Evolutionary conservation across 2,888 invertebrate genomes (phyloP).

Genomic region (Marasmarcha lunaedactyla): DNA sequence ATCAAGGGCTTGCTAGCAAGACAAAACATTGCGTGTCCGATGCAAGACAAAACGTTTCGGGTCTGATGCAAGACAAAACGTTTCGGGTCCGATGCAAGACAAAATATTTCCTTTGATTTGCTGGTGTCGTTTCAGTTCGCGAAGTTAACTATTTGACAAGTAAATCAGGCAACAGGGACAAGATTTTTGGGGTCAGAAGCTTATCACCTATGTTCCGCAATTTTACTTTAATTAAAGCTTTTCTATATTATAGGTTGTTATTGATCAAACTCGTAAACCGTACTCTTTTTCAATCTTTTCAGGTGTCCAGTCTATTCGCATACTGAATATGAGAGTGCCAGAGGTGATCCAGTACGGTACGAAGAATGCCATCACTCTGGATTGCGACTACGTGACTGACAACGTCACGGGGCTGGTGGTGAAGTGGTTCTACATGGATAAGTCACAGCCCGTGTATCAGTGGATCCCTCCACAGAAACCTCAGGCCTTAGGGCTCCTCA

Average conservation of each 20-base stretch:
- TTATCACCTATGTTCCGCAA: too few relatives aligned
- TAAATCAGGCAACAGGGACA: too few relatives aligned
- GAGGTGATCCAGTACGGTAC: conserved; percentile 71
- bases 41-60: too few relatives aligned
- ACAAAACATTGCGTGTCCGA: too few relatives aligned
- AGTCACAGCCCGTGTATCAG: conserved; percentile 78
- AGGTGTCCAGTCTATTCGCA: conserved; percentile 71
- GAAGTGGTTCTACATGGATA: conserved; percentile 80
- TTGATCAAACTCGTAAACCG: too few relatives aligned
- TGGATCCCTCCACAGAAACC: conserved; percentile 81
- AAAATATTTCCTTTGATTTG: too few relatives aligned
- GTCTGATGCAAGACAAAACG: too few relatives aligned
- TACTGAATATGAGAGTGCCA: conserved; percentile 72
- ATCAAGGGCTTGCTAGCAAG: too few relatives aligned
- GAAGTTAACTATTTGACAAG: too few relatives aligned
- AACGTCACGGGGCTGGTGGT: conserved; percentile 78
- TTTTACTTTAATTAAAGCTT: neutral
- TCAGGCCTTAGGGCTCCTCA: conserved; percentile 70
- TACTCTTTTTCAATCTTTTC: conserved; percentile 15
- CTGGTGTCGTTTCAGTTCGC: too few relatives aligned
- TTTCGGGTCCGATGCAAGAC: too few relatives aligned
- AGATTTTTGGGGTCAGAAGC: too few relatives aligned
- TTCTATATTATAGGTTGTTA: neutral
- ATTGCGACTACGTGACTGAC: conserved; percentile 77
- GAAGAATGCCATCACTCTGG: conserved; percentile 71